A percentile compares a stretch with the other conserved stretches of the same genome.
Conservation (phyloP, 1,140 invertebrate genomes). For the Trachelipus rathkii region DNA sequence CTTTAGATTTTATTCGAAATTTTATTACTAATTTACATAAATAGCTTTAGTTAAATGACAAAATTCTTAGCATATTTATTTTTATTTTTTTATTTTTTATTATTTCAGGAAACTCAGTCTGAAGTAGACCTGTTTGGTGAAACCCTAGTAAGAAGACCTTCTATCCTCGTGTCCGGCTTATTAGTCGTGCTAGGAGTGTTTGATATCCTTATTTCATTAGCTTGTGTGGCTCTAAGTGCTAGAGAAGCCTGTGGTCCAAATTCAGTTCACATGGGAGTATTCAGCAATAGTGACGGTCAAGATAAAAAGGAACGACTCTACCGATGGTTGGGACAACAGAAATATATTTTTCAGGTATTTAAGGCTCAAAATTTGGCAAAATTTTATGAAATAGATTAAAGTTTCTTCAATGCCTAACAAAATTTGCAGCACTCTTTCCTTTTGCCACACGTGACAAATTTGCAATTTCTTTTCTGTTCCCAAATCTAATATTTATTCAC, state of each 20-base stretch:
- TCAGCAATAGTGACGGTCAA: not conserved
- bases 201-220: not conserved
- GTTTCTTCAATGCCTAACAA: too few species aligned
- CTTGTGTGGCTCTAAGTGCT: not conserved
- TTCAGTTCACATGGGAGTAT: not conserved
- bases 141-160: not conserved
- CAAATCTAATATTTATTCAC: too few species aligned
- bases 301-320: slow-evolving; percentile 14
- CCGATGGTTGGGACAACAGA: slow-evolving; percentile 2
- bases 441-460: too few species aligned
- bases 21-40: too few species aligned
- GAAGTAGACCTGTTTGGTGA: slow-evolving; percentile 6
- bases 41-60: too few species aligned
- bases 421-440: too few species aligned
- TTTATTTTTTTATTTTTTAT: too few species aligned
- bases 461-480: too few species aligned
- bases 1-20: too few species aligned
- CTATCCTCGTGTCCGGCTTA: not conserved
- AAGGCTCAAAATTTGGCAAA: too few species aligned
- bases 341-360: not conserved
- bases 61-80: too few species aligned
- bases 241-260: not conserved
- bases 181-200: not conserved
- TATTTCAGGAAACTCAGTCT: slow-evolving; percentile 6
- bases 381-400: too few species aligned